phyloP scores from a whole-genome alignment of 1,140 invertebrate genomes.

The Drosophila sucinea region DNA sequence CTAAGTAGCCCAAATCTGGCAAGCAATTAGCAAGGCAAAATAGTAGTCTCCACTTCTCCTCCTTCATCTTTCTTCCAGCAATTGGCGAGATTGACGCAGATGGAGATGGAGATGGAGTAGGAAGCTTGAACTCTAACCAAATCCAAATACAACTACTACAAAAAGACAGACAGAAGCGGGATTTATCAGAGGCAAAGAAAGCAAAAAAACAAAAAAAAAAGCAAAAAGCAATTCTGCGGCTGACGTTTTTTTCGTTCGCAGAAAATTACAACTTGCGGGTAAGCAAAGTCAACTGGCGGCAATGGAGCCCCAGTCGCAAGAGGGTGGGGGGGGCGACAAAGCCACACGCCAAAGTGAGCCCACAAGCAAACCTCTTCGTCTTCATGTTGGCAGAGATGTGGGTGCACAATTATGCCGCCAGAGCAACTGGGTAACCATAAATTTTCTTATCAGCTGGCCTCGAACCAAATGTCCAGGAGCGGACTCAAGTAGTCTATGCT shows the following conservation, averaged over 20 bases:
- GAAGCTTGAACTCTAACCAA: slow-evolving; percentile 17
- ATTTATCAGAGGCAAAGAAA: slow-evolving; percentile 59
- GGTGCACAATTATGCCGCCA: slow-evolving; percentile 80
- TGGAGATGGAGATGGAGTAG: slow-evolving; percentile 3
- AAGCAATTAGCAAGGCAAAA: slow-evolving; percentile 60
- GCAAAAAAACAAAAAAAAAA: slow-evolving; percentile 27
- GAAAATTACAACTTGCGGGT: slow-evolving; percentile 81
- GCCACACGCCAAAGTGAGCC: slow-evolving; percentile 69
- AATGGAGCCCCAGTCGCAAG: slow-evolving; percentile 22
- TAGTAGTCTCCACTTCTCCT: slow-evolving; percentile 19
- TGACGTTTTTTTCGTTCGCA: slow-evolving; percentile 66
- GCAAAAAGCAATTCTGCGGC: slow-evolving; percentile 73
- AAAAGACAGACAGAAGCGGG: slow-evolving; percentile 69
- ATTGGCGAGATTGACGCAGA: slow-evolving; percentile 21
- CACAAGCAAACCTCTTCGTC: slow-evolving; percentile 38
- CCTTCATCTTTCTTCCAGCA: slow-evolving; percentile 15
- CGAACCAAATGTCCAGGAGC: slow-evolving; percentile 47
- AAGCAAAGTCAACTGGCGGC: slow-evolving; percentile 74
- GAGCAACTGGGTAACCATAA: slow-evolving; percentile 68
- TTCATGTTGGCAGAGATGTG: slow-evolving; percentile 50
- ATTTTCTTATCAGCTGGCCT: slow-evolving; percentile 71
- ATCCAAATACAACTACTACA: slow-evolving; percentile 2
- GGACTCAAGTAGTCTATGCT: slow-evolving; percentile 13
- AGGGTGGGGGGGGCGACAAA: slow-evolving; percentile 39
- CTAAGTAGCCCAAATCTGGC: slow-evolving; percentile 56